A percentile compares a stretch with the other conserved stretches of the same genome.
These are phyloP conservation scores for Uloborus diversus DNA, from an alignment of 1,140 invertebrate species.

Conservation along the genomic window DNA sequence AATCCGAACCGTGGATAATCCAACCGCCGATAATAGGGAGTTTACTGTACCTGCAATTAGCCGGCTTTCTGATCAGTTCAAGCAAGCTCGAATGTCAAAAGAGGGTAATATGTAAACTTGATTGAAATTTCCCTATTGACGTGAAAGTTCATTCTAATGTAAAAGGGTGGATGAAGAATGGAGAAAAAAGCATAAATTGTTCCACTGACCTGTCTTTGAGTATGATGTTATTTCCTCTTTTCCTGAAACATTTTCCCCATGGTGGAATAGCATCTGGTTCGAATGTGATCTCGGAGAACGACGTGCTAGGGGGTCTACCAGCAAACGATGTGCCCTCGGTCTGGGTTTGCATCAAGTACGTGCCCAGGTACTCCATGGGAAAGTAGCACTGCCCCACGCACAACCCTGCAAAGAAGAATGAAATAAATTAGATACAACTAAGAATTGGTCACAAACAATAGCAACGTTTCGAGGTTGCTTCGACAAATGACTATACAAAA, in stretches of 20 bases:
- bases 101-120: neutral
- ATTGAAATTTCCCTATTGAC: neutral
- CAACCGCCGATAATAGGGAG: too few species aligned
- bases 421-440: too few species aligned
- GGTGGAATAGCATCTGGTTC: slow-evolving; percentile 74
- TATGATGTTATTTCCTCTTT: slow-evolving; percentile 73
- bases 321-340: too few species aligned
- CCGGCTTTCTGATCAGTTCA: neutral
- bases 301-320: slow-evolving; percentile 63
- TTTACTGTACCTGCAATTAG: too few species aligned
- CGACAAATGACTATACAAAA: too few species aligned
- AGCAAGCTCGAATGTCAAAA: neutral
- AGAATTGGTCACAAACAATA: too few species aligned
- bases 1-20: too few species aligned
- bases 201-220: slow-evolving; percentile 72
- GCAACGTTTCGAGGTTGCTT: too few species aligned
- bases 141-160: neutral
- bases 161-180: neutral
- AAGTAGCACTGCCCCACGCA: slow-evolving; percentile 72
- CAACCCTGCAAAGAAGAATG: too few species aligned
- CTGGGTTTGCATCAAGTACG: slow-evolving; percentile 71
- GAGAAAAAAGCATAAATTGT: neutral
- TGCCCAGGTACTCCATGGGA: slow-evolving; percentile 74
- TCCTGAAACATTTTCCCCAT: slow-evolving; percentile 74
- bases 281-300: slow-evolving; percentile 73